Evolutionary conservation across 2,113 vertebrate genomes (phyloP), one percentile per base, ranked within the genome.

Genomic region (Melanostigma gelatinosum): DNA sequence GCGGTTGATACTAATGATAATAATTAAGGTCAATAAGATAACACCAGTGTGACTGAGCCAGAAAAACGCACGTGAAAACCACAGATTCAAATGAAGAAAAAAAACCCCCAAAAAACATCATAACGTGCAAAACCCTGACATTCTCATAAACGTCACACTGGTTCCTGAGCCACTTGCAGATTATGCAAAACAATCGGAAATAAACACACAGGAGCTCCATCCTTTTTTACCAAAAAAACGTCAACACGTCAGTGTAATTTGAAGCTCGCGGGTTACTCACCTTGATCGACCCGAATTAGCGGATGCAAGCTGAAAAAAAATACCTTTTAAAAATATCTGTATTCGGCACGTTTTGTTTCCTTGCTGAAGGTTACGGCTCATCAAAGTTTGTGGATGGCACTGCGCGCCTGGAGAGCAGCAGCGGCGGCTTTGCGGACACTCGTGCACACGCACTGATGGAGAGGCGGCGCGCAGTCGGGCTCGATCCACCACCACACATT

Each of bases 381-480:
- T 82, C 76, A 90, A 93, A 93, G 86, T 93, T 93, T 89, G 82
- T 18, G 72, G 79, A 87, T 8, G 89, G 18, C 11, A 36, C 80
- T 87, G 87, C 44, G 85, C 83, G 85, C 70, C 54, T 4, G 87
- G 77, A 86, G 78, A 86, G 85, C 29, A 79, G 87, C 66, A 70
- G 82, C 83, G 8, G 60, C 67, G 66, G 85, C 86, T 90, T 80
- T 84, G 88, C 86, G 83, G 82, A 83, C 85, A 29, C 78, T 84
- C 79, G 79, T 86, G 89, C 84, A 83, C 89, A 62, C 78, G 87
- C 89, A 74, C 69, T 42, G 87, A 73, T 62, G 79, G 86, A 67
- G 88, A 73, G 68, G 80, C 22, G 68, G 86, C 85, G 89, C 90
- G 88, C 91, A 63, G n/a, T 61, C 72, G 72, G 65, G 57, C 58